Evolutionary conservation across 2,888 invertebrate species (phyloP), one percentile per base, ranked within the genome.

Genomic region (Carabus problematicus): DNA sequence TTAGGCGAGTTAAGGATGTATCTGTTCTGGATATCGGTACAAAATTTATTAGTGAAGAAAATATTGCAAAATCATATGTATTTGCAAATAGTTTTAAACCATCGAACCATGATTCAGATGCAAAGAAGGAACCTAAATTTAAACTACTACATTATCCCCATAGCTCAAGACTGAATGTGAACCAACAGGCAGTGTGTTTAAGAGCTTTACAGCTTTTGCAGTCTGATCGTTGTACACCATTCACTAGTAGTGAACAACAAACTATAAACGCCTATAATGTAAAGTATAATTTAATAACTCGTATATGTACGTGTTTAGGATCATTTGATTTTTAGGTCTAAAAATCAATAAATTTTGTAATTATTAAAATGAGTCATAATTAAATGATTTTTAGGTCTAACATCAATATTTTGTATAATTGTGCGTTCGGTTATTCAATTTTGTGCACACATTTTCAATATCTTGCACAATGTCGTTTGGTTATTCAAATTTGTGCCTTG

Each of bases 31-130:
- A 67, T 54, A 16, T 60, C 9, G 67, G 67, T 12, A 67, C 67
- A 59, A 52, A 60, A 8, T 67, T 67, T 52, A 41, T 67, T 39
- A 67, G 40, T 18, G 67, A 67, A 49, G 67, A 67, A 67, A 60
- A 59, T 42, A 41, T 67, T 12, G 29, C 41, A 6, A 45, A 59
- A 60, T 60, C 59, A 41, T 67, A 11, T 14, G 41, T 60, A 9
- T 67, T 41, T 52, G n/a, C 73, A 68, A 70, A 67, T 58, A 72
- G 74, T 16, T 60, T 71, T 16, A 68, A 68, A 18, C 72, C 72
- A 18, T 8, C 63, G 1, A 61, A 63, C 1, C n/a, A 11, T 9
- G 1, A 18, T 2, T 18, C 18, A n/a, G 49, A 39, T 42, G 39
- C 56, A 16, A 41, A 67, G 14, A 3, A 29, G 41, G 43, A 60